Evolutionary conservation across 2,888 invertebrate genomes (phyloP), one percentile per base, ranked within the genome.

Genomic region (Melanchra persicariae): DNA sequence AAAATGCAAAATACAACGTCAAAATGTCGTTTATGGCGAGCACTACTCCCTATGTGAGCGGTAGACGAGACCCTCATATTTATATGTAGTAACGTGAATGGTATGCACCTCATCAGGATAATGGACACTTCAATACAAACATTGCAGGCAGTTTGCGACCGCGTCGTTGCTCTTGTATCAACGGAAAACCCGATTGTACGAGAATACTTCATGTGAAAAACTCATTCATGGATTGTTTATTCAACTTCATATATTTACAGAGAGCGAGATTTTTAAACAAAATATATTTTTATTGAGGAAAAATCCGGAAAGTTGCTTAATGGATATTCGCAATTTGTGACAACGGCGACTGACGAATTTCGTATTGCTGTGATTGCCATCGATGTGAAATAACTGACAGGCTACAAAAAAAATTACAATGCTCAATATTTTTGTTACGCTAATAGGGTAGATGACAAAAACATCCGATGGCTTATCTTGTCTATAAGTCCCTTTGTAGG

Each of bases 81-180:
- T 88, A 86, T 87, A 86, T 87, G 85, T 83, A 85, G 85, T 87
- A 84, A 82, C 79, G 71, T 84, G 88, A 86, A 86, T 86, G 84
- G 84, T 73, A 83, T 81, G 88, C 88, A 87, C 83, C 91, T 93
- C 92, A 93, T 93, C 92, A 92, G 74, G 89, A 90, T 93, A 93
- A 93, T 93, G 93, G 92, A 91, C 88, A 87, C 85, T 91, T 88
- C 90, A 90, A 90, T 90, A 84, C 88, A 89, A 90, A 89, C 88
- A 85, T 81, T 84, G 86, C 87, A 84, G 86, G 79, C 88, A 86
- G 87, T 86, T 86, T 85, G 85, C 85, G 84, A 87, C 88, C 87
- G 87, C 85, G 84, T 81, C 82, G 83, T 76, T 84, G 83, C 82
- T 81, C 82, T 74, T 74, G 74, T 73, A 76, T 78, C 74, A 74